Evolutionary conservation across 2,797 vertebrate species (phyloP).

Genomic region (Poeciliopsis presidionis): DNA sequence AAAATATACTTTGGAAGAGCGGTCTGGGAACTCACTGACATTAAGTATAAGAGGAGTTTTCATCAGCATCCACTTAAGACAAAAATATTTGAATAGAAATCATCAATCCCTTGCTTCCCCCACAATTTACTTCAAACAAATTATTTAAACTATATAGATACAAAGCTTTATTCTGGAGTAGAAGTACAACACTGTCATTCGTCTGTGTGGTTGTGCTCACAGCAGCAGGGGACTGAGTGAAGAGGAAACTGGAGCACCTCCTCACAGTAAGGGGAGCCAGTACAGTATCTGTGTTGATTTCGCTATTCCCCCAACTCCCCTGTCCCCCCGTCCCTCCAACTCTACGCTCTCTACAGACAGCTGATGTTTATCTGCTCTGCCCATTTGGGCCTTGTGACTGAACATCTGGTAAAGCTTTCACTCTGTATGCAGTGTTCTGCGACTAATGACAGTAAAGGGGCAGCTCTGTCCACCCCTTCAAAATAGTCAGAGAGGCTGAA

Average conservation of each 20-base stretch:
- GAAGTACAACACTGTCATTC: slow-evolving; percentile 30
- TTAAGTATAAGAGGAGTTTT: not conserved
- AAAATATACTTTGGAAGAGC: not conserved
- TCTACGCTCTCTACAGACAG: slow-evolving; percentile 60
- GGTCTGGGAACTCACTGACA: not conserved
- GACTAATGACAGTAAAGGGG: slow-evolving; percentile 52
- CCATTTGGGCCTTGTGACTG: slow-evolving; percentile 72
- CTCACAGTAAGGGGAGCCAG: slow-evolving; percentile 41
- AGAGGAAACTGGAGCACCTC: slow-evolving; percentile 47
- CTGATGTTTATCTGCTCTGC: slow-evolving; percentile 74
- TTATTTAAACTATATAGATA: not conserved
- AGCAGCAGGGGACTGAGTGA: slow-evolving; percentile 41
- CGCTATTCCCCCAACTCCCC: slow-evolving; percentile 36
- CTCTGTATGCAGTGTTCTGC: slow-evolving; percentile 40
- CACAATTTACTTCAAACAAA: not conserved
- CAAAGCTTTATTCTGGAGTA: slow-evolving; percentile 3
- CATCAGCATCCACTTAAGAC: not conserved
- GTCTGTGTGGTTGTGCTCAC: slow-evolving; percentile 20
- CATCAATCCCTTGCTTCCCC: no score
- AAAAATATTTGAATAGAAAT: not conserved
- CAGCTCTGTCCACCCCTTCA: slow-evolving; percentile 45
- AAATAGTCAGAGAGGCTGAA: slow-evolving; percentile 31
- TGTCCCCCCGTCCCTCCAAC: slow-evolving; percentile 28
- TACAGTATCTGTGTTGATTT: slow-evolving; percentile 47
- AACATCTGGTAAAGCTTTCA: slow-evolving; percentile 75